Percentiles rank a stretch among this genome's conserved stretches.
Evolutionary conservation across 2,888 invertebrate species (phyloP).

Genomic region (Pyrochroa serraticornis): DNA sequence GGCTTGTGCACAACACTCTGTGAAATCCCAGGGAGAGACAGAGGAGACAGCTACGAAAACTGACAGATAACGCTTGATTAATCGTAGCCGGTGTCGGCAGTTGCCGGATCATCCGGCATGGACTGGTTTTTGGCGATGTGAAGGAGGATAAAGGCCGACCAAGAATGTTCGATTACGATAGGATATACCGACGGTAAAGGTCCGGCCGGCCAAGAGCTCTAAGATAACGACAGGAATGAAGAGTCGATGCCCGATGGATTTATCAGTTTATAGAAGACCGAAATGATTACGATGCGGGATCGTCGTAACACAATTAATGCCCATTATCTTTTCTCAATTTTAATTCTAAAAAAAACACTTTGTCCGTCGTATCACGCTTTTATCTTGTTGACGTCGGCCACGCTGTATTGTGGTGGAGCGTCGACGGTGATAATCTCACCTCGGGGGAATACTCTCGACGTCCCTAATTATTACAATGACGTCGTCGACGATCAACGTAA

Average conservation of each 20-base stretch:
- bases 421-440: conserved; percentile 37
- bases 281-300: conserved; percentile 33
- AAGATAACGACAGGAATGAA: conserved; percentile 40
- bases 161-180: conserved; percentile 52
- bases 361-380: conserved; percentile 46
- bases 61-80: conserved; percentile 56
- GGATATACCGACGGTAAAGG: conserved; percentile 9
- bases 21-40: conserved; percentile 30
- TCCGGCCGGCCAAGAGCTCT: conserved; percentile 31
- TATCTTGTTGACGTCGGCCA: conserved; percentile 39
- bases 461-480: conserved; percentile 49
- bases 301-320: conserved; percentile 29
- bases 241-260: conserved; percentile 40
- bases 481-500: conserved; percentile 43
- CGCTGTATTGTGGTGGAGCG: conserved; percentile 9
- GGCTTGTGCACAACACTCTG: conserved; percentile 15
- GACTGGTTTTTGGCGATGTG: conserved; percentile 55
- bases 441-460: conserved; percentile 44
- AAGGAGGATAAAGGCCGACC: conserved; percentile 48
- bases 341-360: background rate
- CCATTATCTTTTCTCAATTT: conserved; percentile 37
- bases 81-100: conserved; percentile 52
- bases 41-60: conserved; percentile 37
- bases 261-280: conserved; percentile 29
- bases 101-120: conserved; percentile 52